These are phyloP conservation scores for Tenrec ecaudatus DNA, from an alignment of 2,113 vertebrate species.

Conservation along the genomic window DNA sequence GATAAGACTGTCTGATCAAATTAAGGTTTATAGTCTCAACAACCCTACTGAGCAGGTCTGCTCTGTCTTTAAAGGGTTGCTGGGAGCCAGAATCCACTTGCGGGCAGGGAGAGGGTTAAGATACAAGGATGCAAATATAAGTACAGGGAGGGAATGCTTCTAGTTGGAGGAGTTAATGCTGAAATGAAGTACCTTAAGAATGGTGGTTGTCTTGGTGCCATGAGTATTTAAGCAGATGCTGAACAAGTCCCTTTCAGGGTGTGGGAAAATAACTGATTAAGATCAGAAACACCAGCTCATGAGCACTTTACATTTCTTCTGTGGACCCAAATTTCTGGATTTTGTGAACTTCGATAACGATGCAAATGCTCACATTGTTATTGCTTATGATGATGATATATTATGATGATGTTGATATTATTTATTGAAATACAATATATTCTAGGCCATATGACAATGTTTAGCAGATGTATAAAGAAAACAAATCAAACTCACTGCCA, in stretches of 20 bases:
- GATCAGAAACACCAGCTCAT: background rate
- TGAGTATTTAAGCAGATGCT: background rate
- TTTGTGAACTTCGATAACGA: background rate
- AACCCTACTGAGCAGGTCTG: no score
- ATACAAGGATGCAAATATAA: background rate
- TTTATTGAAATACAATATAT: constrained; percentile 9
- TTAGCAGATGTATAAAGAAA: no score
- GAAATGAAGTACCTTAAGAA: background rate
- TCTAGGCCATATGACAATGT: background rate
- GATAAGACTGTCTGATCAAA: no score
- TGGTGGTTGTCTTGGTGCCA: background rate
- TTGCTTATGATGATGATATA: background rate
- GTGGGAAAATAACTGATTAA: background rate
- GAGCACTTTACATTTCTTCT: background rate
- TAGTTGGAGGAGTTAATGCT: background rate
- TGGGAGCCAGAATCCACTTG: no score
- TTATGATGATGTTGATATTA: background rate
- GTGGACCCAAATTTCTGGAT: background rate
- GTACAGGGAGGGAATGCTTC: background rate
- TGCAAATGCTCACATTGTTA: background rate
- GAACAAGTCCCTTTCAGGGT: background rate
- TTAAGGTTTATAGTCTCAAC: no score
- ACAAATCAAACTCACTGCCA: no score
- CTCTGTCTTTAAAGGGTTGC: no score
- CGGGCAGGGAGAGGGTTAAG: background rate